Conservation (phyloP, 2,797 vertebrate genomes). For the Poliocrania exsul region DNA sequence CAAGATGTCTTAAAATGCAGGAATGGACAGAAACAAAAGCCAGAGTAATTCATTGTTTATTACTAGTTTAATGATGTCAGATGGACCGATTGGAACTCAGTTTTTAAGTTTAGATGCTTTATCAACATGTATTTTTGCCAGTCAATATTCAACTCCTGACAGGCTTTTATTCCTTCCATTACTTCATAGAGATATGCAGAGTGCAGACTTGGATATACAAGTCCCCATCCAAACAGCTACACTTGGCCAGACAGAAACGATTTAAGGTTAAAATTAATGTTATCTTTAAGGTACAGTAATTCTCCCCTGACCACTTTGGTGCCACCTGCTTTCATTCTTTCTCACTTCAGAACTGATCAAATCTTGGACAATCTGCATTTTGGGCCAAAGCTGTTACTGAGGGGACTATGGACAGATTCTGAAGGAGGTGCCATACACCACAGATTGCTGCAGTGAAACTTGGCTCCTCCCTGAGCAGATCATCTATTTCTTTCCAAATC, state of each 20-base stretch:
- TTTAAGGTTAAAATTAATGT: not conserved
- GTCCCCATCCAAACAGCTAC: not conserved
- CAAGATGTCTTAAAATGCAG: slow-evolving; percentile 82
- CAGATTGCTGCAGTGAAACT: not conserved
- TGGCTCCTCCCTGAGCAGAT: not conserved
- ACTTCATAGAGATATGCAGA: not conserved
- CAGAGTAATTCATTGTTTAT: slow-evolving; percentile 80
- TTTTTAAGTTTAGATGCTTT: slow-evolving; percentile 71
- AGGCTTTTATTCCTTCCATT: slow-evolving; percentile 5
- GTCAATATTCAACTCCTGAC: slow-evolving; percentile 42
- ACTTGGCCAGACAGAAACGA: not conserved
- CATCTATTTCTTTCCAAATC: not conserved
- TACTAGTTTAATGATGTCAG: slow-evolving; percentile 77
- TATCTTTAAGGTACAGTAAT: not conserved
- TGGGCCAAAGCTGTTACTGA: not conserved
- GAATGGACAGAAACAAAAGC: slow-evolving; percentile 78
- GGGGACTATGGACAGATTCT: not conserved
- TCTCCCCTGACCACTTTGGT: not conserved
- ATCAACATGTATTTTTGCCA: slow-evolving; percentile 57
- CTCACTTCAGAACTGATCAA: not conserved
- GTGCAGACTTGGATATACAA: not conserved
- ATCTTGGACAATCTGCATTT: not conserved
- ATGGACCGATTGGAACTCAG: slow-evolving; percentile 62
- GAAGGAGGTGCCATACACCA: not conserved
- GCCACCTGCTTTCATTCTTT: not conserved